Evolutionary conservation across 1,140 invertebrate genomes (phyloP), one percentile per base, ranked within the genome.

Genomic region (Proales similis): DNA sequence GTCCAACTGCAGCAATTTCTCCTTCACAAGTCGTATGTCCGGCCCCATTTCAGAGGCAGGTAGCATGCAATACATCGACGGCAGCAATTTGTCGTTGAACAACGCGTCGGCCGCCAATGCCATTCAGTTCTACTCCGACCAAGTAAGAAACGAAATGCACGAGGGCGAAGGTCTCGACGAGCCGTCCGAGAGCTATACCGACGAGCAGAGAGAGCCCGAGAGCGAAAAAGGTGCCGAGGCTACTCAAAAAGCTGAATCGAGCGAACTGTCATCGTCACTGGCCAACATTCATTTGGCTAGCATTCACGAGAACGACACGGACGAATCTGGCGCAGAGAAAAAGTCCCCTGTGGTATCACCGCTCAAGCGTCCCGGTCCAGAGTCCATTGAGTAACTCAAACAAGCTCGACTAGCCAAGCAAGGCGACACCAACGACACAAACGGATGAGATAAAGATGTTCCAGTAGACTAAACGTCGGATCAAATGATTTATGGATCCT

Each of bases 91-190:
- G n/a, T n/a, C n/a, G n/a, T n/a, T n/a, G n/a, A n/a, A n/a, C n/a
- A n/a, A n/a, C n/a, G n/a, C n/a, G 24, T 42, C 33, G 6, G 32
- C 51, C 24, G 26, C 39, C 17, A 42, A 36, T 19, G 51, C 51
- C 19, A 42, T 57, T 26, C 22, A 57, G 30, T 57, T 42, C 26
- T 57, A 57, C 6, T 29, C 36, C 19, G 51, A 57, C 12, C 51
- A 57, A 42, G 51, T 57, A 42, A 29, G 38, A 57, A 24, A 42
- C 27, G 51, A 57, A 26, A 57, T 57, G 51, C 39, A 57, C 29
- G 36, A 57, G 11, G 22, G 22, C 27, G 45, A 47, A 26, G 19
- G 20, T 26, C 14, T 14, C 14, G 7, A 20, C 7, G 51, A 57
- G n/a, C n/a, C n/a, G n/a, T n/a, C n/a, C n/a, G n/a, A n/a, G n/a